Base-by-base conservation (phyloP, 1,140 invertebrate genomes). In the Dolichoris vasculosae region DNA sequence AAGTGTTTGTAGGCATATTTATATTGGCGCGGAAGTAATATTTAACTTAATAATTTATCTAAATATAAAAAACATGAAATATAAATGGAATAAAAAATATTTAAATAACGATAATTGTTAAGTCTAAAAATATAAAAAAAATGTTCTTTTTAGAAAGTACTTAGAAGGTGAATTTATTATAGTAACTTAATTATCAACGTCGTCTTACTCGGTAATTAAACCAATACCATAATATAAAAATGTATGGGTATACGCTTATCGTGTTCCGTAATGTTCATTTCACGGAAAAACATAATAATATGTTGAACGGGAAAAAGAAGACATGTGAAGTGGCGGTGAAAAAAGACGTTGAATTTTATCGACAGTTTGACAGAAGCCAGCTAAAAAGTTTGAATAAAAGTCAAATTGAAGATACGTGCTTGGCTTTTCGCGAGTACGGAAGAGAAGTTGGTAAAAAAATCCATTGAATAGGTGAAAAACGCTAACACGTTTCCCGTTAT, bases 351-450 rank as follows among this genome's bases (percentile, higher is more conserved):
- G 40, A 64, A 48, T 81, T 64, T 81, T 81, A 81, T 81, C 23
- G 67, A 64, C 51, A 75, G 67, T 80, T 55, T 43, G 55, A 32
- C 32, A 51, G 84, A 46, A 51, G 55, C 40, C 46, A 64, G 51
- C 2, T 64, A 85, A 82, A 81, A 82, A 85, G 51, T 75, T 81
- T 38, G 83, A 85, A 85, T 80, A 43, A 81, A 81, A 85, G 55
- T 73, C 64, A 85, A 82, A 85, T 82, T 75, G 79, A 76, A 35
- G 79, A 85, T 76, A 85, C 83, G 83, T 79, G 83, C 83, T 51
- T 30, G 55, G 48, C 51, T 43, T 63, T 43, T 64, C 73, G 71
- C n/a, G 30, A 77, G 40, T 35, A 30, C n/a, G 32, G 26, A n/a
- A 55, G 30, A 76, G 46, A 2, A 63, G n/a, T 35, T 23, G 43